A percentile compares a stretch with the other conserved stretches of the same genome.
phyloP scores from a whole-genome alignment of 2,797 vertebrate species.

The Enteromius mattozi region DNA sequence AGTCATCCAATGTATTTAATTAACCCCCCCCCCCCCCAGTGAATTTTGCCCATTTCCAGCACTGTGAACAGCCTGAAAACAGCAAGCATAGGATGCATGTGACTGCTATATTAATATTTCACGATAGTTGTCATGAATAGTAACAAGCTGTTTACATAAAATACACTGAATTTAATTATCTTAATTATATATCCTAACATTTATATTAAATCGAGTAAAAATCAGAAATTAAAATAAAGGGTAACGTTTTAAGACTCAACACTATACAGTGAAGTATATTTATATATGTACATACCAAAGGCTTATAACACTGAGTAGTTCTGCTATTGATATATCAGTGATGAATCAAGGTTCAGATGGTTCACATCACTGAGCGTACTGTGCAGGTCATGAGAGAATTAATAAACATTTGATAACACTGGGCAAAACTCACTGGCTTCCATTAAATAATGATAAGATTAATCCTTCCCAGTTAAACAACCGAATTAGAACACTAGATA shows the following conservation, averaged over 20 bases:
- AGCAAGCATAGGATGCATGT: neutral
- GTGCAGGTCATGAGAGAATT: neutral
- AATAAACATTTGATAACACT: slow-evolving; percentile 29
- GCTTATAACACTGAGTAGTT: neutral
- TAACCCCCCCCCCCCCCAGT: too few species aligned
- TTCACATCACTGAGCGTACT: neutral
- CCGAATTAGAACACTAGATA: neutral
- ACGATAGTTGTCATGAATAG: neutral
- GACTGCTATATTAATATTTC: neutral
- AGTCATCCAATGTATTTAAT: too few species aligned
- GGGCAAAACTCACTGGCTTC: neutral
- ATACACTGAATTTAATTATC: slow-evolving; percentile 12
- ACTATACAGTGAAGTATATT: neutral
- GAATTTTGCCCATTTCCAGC: too few species aligned
- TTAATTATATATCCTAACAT: neutral
- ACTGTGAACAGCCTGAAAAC: neutral
- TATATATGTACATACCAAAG: neutral
- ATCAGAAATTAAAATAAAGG: neutral
- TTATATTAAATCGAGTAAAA: neutral
- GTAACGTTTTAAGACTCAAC: neutral
- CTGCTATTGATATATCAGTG: neutral
- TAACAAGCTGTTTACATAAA: neutral
- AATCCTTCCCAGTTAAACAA: slow-evolving; percentile 18
- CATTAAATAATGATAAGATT: slow-evolving; percentile 34
- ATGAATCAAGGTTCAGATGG: slow-evolving; percentile 22